Evolutionary conservation across 2,797 vertebrate genomes (phyloP).

Genomic region (Pelobates cultripes): DNA sequence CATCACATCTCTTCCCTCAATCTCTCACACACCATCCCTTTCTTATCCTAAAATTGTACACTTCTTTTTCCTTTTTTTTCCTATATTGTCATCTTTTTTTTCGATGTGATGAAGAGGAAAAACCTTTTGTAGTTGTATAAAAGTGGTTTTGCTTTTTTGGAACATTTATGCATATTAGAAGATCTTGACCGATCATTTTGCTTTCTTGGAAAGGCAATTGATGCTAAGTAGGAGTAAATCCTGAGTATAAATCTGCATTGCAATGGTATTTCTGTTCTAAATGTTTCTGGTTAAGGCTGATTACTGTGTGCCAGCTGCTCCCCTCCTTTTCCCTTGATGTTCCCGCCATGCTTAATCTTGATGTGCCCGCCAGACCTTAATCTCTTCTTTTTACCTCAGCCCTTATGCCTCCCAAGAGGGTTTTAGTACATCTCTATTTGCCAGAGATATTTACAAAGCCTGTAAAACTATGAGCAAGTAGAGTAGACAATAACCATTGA

Average conservation of each 20-base stretch:
- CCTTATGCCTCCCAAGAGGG: background rate
- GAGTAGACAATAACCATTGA: background rate
- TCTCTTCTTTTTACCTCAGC: background rate
- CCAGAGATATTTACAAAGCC: background rate
- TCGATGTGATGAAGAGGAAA: background rate
- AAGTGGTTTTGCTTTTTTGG: constrained; percentile 56
- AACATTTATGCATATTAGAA: constrained; percentile 66
- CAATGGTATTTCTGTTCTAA: constrained; percentile 68
- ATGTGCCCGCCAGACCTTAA: background rate
- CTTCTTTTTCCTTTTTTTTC: too few relatives aligned
- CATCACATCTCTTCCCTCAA: background rate
- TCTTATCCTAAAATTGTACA: too few relatives aligned
- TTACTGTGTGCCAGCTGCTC: constrained; percentile 52
- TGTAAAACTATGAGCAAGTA: background rate
- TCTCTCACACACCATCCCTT: too few relatives aligned
- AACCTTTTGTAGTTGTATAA: constrained; percentile 34
- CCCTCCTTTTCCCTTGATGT: constrained; percentile 1
- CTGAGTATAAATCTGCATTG: constrained; percentile 60
- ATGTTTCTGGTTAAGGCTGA: constrained; percentile 69
- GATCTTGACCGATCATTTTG: constrained; percentile 71
- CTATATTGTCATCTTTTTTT: too few relatives aligned
- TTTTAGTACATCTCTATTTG: background rate
- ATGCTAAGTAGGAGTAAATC: constrained; percentile 63
- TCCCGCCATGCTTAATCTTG: background rate
- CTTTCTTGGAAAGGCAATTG: constrained; percentile 61